A percentile compares a stretch with the other conserved stretches of the same genome.
These are phyloP conservation scores for Lochmaea capreae DNA, from an alignment of 2,888 invertebrate species.

Conservation along the genomic window DNA sequence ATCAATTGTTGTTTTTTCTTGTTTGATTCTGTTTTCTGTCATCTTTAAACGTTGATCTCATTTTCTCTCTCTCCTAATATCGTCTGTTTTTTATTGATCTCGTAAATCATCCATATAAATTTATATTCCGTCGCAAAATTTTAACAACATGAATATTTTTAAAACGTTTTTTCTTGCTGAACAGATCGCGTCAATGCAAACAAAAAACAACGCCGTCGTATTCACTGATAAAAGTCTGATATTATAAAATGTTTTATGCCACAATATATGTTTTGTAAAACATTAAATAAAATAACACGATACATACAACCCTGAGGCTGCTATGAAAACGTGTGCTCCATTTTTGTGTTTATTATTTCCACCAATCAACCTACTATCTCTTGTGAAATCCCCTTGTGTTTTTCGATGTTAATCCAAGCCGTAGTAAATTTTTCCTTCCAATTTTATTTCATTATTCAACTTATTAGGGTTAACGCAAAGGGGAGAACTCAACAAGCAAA, in stretches of 20 bases:
- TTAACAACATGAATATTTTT: too few relatives aligned
- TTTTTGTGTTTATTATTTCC: background rate
- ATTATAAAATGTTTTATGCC: too few relatives aligned
- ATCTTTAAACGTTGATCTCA: too few relatives aligned
- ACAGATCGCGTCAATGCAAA: too few relatives aligned
- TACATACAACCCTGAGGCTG: background rate
- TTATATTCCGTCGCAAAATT: too few relatives aligned
- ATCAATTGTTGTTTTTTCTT: too few relatives aligned
- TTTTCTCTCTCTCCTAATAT: too few relatives aligned
- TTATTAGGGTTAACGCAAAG: slow-evolving; percentile 28
- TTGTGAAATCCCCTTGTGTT: background rate
- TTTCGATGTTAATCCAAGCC: background rate
- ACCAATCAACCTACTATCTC: slow-evolving; percentile 1
- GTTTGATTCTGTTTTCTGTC: too few relatives aligned
- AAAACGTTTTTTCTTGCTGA: too few relatives aligned
- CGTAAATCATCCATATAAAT: too few relatives aligned
- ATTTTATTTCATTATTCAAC: slow-evolving; percentile 29
- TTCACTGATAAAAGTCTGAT: background rate
- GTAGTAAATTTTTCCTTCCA: slow-evolving; percentile 10
- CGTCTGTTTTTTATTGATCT: too few relatives aligned
- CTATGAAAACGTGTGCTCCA: background rate
- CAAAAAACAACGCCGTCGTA: too few relatives aligned
- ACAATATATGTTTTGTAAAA: background rate
- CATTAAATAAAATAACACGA: background rate
- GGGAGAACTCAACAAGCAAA: slow-evolving; percentile 23